Percentiles rank a stretch among this genome's conserved stretches.
Conservation (phyloP, 2,113 vertebrate genomes). For the Plecotus auritus region DNA sequence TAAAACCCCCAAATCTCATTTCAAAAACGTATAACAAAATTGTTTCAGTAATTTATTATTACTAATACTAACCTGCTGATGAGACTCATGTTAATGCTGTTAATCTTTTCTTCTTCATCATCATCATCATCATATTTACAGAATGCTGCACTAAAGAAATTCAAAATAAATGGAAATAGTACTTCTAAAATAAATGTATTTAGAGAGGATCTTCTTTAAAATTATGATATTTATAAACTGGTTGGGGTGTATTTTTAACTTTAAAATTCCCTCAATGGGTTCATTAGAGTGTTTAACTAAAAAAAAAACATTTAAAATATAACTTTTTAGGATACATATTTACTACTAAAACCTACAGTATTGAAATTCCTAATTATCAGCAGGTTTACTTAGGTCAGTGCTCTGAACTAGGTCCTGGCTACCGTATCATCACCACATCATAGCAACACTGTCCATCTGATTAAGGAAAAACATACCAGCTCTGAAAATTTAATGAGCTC, state of each 20-base stretch:
- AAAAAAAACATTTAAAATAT: background rate
- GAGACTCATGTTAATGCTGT: background rate
- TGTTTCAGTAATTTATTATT: background rate
- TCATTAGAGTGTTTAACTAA: background rate
- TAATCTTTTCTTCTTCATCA: background rate
- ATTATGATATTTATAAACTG: background rate
- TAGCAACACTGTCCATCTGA: background rate
- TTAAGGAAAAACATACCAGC: background rate
- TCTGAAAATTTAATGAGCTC: background rate
- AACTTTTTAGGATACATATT: background rate
- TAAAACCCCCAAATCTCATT: background rate
- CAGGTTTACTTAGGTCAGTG: background rate
- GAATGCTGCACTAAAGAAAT: background rate
- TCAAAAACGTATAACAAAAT: background rate
- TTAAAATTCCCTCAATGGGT: background rate
- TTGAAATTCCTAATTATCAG: background rate
- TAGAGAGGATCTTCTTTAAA: background rate
- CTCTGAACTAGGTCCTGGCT: background rate
- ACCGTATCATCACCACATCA: background rate
- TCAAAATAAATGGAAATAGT: conserved; percentile 14
- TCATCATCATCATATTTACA: background rate
- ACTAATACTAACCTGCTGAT: background rate
- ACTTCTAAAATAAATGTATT: background rate
- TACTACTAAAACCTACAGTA: background rate
- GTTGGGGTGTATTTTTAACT: background rate